A percentile compares a stretch with the other conserved stretches of the same genome.
Evolutionary conservation across 2,797 vertebrate species (phyloP).

Genomic region (Uromys caudimaculatus): DNA sequence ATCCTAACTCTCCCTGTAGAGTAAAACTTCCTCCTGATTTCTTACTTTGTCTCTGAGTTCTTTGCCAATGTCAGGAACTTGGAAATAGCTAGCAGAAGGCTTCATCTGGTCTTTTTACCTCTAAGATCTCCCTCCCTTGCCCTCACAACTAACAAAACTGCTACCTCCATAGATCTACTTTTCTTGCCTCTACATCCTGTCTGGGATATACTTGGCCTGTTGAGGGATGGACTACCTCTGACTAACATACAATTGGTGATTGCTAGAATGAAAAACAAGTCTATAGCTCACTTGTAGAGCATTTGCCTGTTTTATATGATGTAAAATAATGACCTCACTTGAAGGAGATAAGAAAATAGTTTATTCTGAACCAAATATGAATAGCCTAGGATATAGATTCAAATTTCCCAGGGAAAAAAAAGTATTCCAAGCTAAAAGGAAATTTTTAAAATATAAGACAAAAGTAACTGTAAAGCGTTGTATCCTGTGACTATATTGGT

Average conservation of each 20-base stretch:
- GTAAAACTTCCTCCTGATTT: not conserved
- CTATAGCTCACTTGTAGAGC: not conserved
- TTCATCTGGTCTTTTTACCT: not conserved
- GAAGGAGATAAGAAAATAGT: not conserved
- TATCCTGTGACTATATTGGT: not conserved
- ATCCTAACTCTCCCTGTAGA: not conserved
- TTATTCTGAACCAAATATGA: not conserved
- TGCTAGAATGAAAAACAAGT: conserved; percentile 46
- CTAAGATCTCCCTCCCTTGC: not conserved
- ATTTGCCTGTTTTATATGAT: not conserved
- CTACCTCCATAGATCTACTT: not conserved
- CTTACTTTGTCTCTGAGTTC: not conserved
- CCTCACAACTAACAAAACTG: not conserved
- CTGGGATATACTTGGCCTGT: not conserved
- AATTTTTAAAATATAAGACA: not conserved
- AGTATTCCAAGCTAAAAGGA: not conserved
- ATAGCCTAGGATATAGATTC: not conserved
- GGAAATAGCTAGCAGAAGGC: not conserved
- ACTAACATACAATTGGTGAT: not conserved
- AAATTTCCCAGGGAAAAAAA: not conserved
- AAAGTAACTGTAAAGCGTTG: not conserved
- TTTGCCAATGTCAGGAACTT: not conserved
- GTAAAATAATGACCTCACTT: not conserved
- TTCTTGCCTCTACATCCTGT: not conserved
- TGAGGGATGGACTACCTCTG: not conserved